A percentile compares a stretch with the other conserved stretches of the same genome.
Conservation (phyloP, 2,797 vertebrate genomes). For the Malurus splendens region DNA sequence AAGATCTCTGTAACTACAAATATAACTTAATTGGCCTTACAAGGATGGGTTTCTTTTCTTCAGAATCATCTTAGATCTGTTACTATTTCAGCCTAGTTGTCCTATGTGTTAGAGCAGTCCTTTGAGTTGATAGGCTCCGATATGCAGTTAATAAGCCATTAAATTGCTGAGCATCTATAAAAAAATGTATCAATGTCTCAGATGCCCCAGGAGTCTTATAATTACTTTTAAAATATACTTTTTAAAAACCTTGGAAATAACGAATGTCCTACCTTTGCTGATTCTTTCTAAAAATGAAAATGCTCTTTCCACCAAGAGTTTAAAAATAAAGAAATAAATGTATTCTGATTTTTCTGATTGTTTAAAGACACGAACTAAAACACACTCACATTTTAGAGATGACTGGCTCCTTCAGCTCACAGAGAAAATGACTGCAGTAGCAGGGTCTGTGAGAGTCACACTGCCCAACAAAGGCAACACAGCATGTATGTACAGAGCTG, state of each 20-base stretch:
- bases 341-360: background rate
- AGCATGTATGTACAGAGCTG: conserved; percentile 65
- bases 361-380: conserved; percentile 26
- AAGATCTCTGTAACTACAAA: background rate
- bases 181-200: background rate
- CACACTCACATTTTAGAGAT: conserved; percentile 34
- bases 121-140: background rate
- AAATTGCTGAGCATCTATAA: background rate
- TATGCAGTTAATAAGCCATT: background rate
- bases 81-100: background rate
- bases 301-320: background rate
- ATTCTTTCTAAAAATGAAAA: background rate
- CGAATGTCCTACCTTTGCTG: background rate
- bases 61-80: background rate
- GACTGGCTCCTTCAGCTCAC: conserved; percentile 19
- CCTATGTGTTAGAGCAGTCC: background rate
- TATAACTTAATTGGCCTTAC: background rate
- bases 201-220: background rate
- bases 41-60: background rate
- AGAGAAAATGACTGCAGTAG: conserved; percentile 44
- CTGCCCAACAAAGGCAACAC: conserved; percentile 59
- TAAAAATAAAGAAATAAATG: background rate
- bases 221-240: background rate
- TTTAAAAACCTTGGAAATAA: background rate
- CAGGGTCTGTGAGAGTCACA: conserved; percentile 48